A percentile compares a stretch with the other conserved stretches of the same genome.
phyloP scores from a whole-genome alignment of 37 sponge, comb jelly and placozoan genomes.

The Beroe forskalii region DNA sequence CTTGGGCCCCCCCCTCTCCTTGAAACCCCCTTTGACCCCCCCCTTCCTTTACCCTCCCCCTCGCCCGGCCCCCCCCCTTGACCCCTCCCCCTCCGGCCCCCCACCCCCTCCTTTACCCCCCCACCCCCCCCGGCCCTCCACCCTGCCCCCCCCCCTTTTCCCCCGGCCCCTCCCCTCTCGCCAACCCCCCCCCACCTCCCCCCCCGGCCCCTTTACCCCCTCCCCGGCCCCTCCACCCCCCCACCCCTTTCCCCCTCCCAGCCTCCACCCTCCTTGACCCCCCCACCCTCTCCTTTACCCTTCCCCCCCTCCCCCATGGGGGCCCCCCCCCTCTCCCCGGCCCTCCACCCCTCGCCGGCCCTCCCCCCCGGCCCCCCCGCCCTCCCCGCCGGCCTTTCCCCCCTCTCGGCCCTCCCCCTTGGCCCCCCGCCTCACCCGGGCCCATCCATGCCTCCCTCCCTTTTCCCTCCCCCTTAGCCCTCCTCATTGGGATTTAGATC shows the following conservation, averaged over 20 bases:
- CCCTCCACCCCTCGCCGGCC: not conserved
- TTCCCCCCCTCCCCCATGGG: not conserved
- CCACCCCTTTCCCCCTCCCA: not conserved
- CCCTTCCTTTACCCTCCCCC: too few species aligned
- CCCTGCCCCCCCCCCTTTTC: not conserved
- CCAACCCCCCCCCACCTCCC: not conserved
- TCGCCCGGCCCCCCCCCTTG: too few species aligned
- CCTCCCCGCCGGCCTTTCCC: not conserved
- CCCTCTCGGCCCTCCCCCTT: not conserved
- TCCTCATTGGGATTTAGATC: too few species aligned
- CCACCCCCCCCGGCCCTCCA: not conserved
- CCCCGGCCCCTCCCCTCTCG: not conserved
- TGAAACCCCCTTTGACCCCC: too few species aligned
- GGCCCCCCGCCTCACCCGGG: not conserved
- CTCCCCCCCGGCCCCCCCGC: not conserved
- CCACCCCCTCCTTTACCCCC: too few species aligned
- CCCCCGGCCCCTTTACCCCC: not conserved
- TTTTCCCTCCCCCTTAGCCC: not conserved
- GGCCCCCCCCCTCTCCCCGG: not conserved
- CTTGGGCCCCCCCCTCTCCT: too few species aligned
- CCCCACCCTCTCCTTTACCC: not conserved
- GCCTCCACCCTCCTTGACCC: not conserved
- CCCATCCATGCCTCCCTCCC: not conserved
- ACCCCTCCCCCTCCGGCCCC: too few species aligned
- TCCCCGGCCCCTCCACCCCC: not conserved